phyloP scores from a whole-genome alignment of 2,888 invertebrate species.

The Isoperla grammatica region DNA sequence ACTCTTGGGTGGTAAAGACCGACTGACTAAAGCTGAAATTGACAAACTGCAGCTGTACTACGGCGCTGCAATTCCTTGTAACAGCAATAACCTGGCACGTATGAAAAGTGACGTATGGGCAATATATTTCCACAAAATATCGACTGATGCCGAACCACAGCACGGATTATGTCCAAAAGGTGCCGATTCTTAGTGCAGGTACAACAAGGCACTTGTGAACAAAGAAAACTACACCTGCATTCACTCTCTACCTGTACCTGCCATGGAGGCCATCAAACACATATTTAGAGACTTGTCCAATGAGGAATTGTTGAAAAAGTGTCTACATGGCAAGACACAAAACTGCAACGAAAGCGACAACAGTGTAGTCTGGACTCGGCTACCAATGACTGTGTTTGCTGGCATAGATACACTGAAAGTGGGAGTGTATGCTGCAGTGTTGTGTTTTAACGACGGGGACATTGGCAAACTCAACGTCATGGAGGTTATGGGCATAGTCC shows the following conservation, averaged over 20 bases:
- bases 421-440: too few relatives aligned
- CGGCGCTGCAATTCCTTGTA: slow-evolving; percentile 25
- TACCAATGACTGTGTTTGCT: too few relatives aligned
- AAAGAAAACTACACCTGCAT: slow-evolving; percentile 14
- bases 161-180: slow-evolving; percentile 24
- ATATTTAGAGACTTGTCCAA: too few relatives aligned
- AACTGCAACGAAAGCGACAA: slow-evolving; percentile 22
- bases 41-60: slow-evolving; percentile 22
- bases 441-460: too few relatives aligned
- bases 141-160: slow-evolving; percentile 25
- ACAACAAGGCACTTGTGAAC: not conserved
- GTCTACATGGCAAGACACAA: slow-evolving; percentile 21
- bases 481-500: too few relatives aligned
- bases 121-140: slow-evolving; percentile 27
- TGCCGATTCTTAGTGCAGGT: slow-evolving; percentile 21
- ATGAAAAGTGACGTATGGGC: too few relatives aligned
- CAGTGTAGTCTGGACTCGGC: too few relatives aligned
- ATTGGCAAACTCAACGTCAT: too few relatives aligned
- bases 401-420: too few relatives aligned
- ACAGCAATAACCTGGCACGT: slow-evolving; percentile 10
- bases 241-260: slow-evolving; percentile 14
- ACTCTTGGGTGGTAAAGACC: slow-evolving; percentile 14
- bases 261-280: slow-evolving; percentile 24
- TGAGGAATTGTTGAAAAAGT: slow-evolving; percentile 12
- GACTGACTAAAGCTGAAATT: slow-evolving; percentile 18